A percentile compares a stretch with the other conserved stretches of the same genome.
These are phyloP conservation scores for Chlorodrepanis virens DNA, from an alignment of 2,113 vertebrate species.

Conservation along the genomic window DNA sequence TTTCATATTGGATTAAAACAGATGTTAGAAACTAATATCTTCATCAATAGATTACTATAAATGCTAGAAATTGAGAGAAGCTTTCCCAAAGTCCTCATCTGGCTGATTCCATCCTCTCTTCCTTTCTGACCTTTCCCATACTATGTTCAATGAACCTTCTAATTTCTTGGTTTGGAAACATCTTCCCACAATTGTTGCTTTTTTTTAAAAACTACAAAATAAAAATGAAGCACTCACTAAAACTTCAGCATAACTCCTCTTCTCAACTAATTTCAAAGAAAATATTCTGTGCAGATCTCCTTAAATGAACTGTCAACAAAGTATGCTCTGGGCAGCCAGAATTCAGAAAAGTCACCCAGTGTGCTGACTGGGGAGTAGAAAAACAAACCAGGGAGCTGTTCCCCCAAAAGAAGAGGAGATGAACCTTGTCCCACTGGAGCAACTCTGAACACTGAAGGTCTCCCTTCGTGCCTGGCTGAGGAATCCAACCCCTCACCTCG, in stretches of 20 bases:
- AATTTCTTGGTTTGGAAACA: conserved; percentile 10
- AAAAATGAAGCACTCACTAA: conserved; percentile 20
- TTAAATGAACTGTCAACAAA: conserved; percentile 66
- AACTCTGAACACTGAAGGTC: background rate
- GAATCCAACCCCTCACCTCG: conserved; percentile 55
- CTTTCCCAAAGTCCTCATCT: background rate
- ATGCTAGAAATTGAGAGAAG: background rate
- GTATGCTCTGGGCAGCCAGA: background rate
- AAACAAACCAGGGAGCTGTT: conserved; percentile 29
- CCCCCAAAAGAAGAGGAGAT: background rate
- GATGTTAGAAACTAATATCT: background rate
- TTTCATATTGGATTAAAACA: background rate
- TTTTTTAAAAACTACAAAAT: conserved; percentile 3
- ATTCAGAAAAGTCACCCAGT: conserved; percentile 20
- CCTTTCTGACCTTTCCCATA: conserved; percentile 43
- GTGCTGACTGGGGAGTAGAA: background rate
- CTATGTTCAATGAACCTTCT: background rate
- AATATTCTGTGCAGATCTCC: conserved; percentile 39
- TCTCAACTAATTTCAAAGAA: conserved; percentile 42
- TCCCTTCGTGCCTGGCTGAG: background rate
- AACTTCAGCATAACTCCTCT: conserved; percentile 1
- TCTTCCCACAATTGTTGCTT: background rate
- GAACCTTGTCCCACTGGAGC: background rate
- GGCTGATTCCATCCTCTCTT: background rate
- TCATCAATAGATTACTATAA: background rate